phyloP scores from a whole-genome alignment of 2,113 vertebrate species.

The Phalacrocorax pelagicus region DNA sequence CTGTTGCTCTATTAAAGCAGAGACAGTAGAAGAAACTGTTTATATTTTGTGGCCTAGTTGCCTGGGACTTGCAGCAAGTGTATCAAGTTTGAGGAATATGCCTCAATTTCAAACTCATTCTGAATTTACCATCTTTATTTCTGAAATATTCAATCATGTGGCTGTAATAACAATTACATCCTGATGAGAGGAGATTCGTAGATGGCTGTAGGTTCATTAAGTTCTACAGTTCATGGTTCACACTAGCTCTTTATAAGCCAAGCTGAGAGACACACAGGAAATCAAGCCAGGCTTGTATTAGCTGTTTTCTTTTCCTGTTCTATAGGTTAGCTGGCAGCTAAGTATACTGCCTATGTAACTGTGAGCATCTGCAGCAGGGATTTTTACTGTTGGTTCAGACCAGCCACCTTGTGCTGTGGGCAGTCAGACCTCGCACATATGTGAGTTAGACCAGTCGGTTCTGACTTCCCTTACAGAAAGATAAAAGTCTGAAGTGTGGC shows the following conservation, averaged over 20 bases:
- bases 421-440: neutral
- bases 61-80: neutral
- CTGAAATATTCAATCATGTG: neutral
- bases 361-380: neutral
- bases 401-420: neutral
- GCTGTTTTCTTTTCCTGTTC: neutral
- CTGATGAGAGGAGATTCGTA: neutral
- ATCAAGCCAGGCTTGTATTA: neutral
- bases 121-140: neutral
- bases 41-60: neutral
- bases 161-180: neutral
- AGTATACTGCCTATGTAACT: neutral
- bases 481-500: neutral
- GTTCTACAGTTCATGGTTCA: neutral
- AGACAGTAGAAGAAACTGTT: neutral
- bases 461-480: neutral
- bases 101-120: neutral
- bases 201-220: neutral
- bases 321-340: neutral
- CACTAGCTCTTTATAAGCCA: neutral
- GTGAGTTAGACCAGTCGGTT: neutral
- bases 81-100: neutral
- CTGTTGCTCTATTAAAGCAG: neutral
- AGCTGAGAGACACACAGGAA: neutral
- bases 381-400: neutral